A percentile compares a stretch with the other conserved stretches of the same genome.
phyloP scores from a whole-genome alignment of 2,888 invertebrate genomes.

The Agrochola circellaris region DNA sequence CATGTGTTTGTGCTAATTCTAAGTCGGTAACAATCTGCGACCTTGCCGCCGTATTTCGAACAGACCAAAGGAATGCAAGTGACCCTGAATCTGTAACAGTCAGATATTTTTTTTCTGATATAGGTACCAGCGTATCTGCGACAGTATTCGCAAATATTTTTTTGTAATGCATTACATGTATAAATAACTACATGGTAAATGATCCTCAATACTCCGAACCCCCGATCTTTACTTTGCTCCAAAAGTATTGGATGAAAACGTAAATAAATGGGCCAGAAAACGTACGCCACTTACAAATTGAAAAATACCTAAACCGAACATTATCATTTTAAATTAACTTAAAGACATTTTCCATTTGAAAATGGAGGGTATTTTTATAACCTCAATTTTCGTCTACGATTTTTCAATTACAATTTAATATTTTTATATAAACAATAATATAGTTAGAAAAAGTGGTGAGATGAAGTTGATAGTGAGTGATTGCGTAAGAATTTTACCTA shows the following conservation, averaged over 20 bases:
- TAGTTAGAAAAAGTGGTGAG: background rate
- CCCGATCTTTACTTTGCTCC: background rate
- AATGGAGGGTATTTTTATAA: background rate
- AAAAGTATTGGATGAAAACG: background rate
- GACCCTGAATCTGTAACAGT: constrained; percentile 65
- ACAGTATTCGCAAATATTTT: constrained; percentile 39
- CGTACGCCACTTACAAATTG: background rate
- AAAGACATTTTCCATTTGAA: background rate
- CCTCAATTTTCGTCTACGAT: background rate
- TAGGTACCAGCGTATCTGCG: constrained; percentile 31
- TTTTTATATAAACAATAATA: background rate
- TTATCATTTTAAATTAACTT: background rate
- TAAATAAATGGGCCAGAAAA: background rate
- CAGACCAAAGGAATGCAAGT: constrained; percentile 68
- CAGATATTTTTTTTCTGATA: constrained; percentile 43
- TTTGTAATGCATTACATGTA: constrained; percentile 3
- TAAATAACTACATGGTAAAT: background rate
- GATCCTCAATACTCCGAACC: background rate
- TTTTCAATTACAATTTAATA: background rate
- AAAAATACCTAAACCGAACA: too few relatives aligned
- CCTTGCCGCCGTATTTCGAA: constrained; percentile 64
- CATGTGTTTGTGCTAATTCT: constrained; percentile 60
- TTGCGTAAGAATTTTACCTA: background rate
- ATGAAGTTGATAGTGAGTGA: too few relatives aligned
- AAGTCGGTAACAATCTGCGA: constrained; percentile 49